phyloP scores from a whole-genome alignment of 1,140 invertebrate genomes.

The Achatina immaculata region DNA sequence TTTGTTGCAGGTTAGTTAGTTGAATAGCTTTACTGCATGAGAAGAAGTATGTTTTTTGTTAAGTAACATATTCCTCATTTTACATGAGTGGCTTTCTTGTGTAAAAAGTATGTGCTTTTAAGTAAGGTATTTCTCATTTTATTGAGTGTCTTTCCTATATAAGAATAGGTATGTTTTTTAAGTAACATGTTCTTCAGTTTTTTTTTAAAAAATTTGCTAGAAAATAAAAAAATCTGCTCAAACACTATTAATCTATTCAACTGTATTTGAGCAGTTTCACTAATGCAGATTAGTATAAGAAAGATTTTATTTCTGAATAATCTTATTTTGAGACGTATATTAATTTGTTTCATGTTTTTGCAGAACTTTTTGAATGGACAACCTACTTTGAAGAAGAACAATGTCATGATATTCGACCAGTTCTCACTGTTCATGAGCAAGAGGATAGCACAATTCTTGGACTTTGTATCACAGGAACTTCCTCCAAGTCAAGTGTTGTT shows the following conservation, averaged over 20 bases:
- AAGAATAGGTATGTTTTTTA: too few relatives aligned
- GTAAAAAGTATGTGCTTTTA: too few relatives aligned
- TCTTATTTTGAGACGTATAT: background rate
- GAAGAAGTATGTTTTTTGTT: too few relatives aligned
- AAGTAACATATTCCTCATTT: too few relatives aligned
- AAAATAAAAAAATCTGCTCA: background rate
- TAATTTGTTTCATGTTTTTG: background rate
- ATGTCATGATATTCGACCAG: slow-evolving; percentile 54
- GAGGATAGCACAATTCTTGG: slow-evolving; percentile 91
- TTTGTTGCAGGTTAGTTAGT: too few relatives aligned
- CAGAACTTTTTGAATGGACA: slow-evolving; percentile 54
- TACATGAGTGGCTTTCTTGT: too few relatives aligned
- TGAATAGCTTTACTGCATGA: too few relatives aligned
- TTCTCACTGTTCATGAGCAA: slow-evolving; percentile 87
- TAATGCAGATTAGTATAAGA: background rate
- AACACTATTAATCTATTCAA: background rate
- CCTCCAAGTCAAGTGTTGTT: slow-evolving; percentile 81
- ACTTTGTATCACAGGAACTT: slow-evolving; percentile 87
- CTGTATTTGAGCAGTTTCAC: background rate
- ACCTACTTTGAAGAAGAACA: slow-evolving; percentile 58
- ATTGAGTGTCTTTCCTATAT: too few relatives aligned
- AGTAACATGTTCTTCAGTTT: too few relatives aligned
- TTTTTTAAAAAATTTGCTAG: background rate
- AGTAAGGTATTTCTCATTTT: too few relatives aligned
- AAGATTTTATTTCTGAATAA: background rate